These are phyloP conservation scores for Tillus elongatus DNA, from an alignment of 2,888 invertebrate species.

Conservation along the genomic window DNA sequence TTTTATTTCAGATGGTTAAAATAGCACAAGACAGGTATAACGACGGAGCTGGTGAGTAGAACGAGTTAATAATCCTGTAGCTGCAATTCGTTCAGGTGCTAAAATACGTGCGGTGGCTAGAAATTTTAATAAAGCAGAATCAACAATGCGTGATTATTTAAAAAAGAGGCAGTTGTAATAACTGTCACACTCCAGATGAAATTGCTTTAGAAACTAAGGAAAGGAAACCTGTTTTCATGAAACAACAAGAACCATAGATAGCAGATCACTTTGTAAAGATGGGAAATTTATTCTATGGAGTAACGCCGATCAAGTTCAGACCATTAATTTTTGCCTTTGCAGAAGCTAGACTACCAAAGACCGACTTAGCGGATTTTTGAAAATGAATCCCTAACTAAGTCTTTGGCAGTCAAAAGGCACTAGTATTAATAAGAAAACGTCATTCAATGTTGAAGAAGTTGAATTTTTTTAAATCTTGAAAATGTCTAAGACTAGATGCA, in stretches of 20 bases:
- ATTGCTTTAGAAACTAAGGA: slow-evolving; percentile 9
- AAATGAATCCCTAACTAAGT: too few species aligned
- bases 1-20: slow-evolving; percentile 5
- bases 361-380: too few species aligned
- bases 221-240: slow-evolving; percentile 13
- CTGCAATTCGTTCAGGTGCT: slow-evolving; percentile 9
- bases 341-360: too few species aligned
- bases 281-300: slow-evolving; percentile 7
- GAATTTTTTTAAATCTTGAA: too few species aligned
- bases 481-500: too few species aligned
- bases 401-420: too few species aligned
- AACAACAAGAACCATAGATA: slow-evolving; percentile 15
- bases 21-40: not conserved
- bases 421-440: too few species aligned
- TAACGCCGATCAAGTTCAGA: not conserved
- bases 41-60: slow-evolving; percentile 8
- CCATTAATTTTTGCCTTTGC: too few species aligned
- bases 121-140: slow-evolving; percentile 15
- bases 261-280: slow-evolving; percentile 7
- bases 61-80: slow-evolving; percentile 10
- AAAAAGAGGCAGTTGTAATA: slow-evolving; percentile 8
- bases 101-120: slow-evolving; percentile 10
- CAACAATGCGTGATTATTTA: slow-evolving; percentile 6
- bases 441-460: too few species aligned
- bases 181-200: not conserved